Base-by-base conservation (phyloP, 2,113 vertebrate species). In the Sula dactylatra region DNA sequence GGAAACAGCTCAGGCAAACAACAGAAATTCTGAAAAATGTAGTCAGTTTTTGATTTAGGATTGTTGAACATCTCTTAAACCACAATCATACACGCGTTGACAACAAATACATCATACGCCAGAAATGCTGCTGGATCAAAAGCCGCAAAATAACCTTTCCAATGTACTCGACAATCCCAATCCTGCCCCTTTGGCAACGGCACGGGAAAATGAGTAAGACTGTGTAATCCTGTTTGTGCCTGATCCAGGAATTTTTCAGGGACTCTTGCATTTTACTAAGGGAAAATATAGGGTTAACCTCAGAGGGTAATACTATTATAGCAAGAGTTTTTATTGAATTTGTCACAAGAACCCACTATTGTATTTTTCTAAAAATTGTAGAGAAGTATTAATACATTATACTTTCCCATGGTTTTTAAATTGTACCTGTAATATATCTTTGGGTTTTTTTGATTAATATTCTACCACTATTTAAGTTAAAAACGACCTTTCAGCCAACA, bases 31-130 rank as follows among this genome's bases (percentile, higher is more conserved):
- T 47, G 44, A 66, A 84, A 81, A 81, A 62, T 11, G 1, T 5
- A 31, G 49, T 31, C 11, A 21, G 4, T 31, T 70, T 92, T 81
- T 86, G 55, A 16, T 84, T 61, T 67, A 54, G 71, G 56, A 29
- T 61, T 27, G 32, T 8, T 2, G 4, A 77, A 22, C 9, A 7
- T 38, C 59, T 87, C n/a, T 80, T 38, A 38, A 34, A 71, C 21
- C 21, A 74, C 54, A 26, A 7, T 7, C 8, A 2, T 31, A 5
- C 3, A 15, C 0, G 1, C 0, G 5, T 38, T 50, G 76, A 42
- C 42, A 83, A 47, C 29, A 55, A 88, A 74, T 52, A 66, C 2
- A 10, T 13, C 13, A 10, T 36, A 9, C 0, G 1, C 10, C 38
- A 86, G 64, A 90, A 94, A 47, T 9, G 6, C 1, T 12, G 34